Evolutionary conservation across 2,113 vertebrate genomes (phyloP).

Genomic region (Thunnus thynnus): DNA sequence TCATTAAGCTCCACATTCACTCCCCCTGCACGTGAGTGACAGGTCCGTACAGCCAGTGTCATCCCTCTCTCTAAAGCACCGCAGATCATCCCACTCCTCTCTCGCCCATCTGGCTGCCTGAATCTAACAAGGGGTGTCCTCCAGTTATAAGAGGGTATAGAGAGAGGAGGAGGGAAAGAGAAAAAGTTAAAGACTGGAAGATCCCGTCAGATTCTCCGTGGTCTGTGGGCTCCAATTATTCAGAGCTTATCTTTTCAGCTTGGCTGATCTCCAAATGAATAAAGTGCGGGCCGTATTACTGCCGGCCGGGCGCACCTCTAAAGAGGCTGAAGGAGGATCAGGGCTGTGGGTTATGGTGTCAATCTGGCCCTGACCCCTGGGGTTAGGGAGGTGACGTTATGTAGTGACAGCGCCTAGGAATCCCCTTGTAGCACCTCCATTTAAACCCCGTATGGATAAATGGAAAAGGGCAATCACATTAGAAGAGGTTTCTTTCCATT

Average conservation of each 20-base stretch:
- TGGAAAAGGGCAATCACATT: conserved; percentile 85
- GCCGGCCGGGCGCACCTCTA: conserved; percentile 90
- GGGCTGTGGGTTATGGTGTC: conserved; percentile 89
- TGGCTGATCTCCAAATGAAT: conserved; percentile 89
- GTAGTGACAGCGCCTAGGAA: conserved; percentile 86
- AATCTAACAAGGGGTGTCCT: conserved; percentile 82
- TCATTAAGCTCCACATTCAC: conserved; percentile 79
- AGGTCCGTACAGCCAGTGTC: conserved; percentile 75
- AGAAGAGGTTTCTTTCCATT: conserved; percentile 72
- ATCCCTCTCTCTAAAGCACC: conserved; percentile 69
- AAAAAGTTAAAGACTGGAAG: conserved; percentile 75
- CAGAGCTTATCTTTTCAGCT: conserved; percentile 96
- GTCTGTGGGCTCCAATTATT: conserved; percentile 93
- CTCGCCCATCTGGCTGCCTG: conserved; percentile 89
- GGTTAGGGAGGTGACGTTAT: conserved; percentile 85
- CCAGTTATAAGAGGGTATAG: conserved; percentile 68
- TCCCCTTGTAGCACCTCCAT: conserved; percentile 77
- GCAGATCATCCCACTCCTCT: conserved; percentile 76
- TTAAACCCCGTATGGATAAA: conserved; percentile 81
- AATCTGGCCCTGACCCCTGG: conserved; percentile 87
- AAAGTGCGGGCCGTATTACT: conserved; percentile 90
- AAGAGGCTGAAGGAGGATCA: conserved; percentile 86
- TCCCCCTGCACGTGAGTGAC: conserved; percentile 81
- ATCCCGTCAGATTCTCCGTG: conserved; percentile 88
- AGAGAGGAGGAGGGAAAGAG: conserved; percentile 45